A percentile compares a stretch with the other conserved stretches of the same genome.
phyloP scores from a whole-genome alignment of 2,888 invertebrate species.

The Stenichneumon culpator region DNA sequence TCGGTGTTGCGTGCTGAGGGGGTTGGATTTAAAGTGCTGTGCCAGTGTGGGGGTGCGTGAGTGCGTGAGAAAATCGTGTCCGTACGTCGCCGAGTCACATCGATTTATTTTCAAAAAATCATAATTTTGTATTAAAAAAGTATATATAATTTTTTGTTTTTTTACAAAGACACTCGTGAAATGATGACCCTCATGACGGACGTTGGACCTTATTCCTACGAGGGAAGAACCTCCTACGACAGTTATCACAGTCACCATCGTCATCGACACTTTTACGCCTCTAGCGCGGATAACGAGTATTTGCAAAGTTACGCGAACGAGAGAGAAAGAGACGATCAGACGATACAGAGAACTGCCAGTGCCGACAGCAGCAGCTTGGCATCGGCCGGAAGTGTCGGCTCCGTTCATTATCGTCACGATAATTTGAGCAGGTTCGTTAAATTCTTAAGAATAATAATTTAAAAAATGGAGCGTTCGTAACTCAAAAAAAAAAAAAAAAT shows the following conservation, averaged over 20 bases:
- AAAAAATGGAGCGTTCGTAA: neutral
- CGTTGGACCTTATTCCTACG: slow-evolving; percentile 81
- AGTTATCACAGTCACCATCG: slow-evolving; percentile 73
- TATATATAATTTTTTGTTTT: neutral
- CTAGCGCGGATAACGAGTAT: slow-evolving; percentile 73
- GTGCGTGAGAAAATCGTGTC: neutral
- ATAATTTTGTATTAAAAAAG: neutral
- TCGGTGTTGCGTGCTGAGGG: neutral
- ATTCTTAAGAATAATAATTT: neutral
- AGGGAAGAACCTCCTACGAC: slow-evolving; percentile 82
- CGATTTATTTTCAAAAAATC: neutral
- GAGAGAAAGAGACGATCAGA: slow-evolving; percentile 72
- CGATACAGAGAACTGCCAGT: slow-evolving; percentile 78
- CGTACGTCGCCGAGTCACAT: neutral
- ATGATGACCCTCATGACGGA: slow-evolving; percentile 84
- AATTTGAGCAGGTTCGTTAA: slow-evolving; percentile 73
- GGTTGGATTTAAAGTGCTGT: slow-evolving; percentile 35
- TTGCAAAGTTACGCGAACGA: slow-evolving; percentile 73
- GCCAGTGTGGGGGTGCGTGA: slow-evolving; percentile 19
- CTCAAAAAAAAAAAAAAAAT: too few species aligned
- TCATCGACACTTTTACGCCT: slow-evolving; percentile 74
- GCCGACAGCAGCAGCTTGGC: slow-evolving; percentile 77
- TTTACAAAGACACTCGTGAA: slow-evolving; percentile 71
- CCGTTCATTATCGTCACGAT: slow-evolving; percentile 77
- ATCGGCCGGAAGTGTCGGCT: slow-evolving; percentile 72